Evolutionary conservation across 2,888 invertebrate species (phyloP), one percentile per base, ranked within the genome.

Genomic region (Syrista parreyssii): DNA sequence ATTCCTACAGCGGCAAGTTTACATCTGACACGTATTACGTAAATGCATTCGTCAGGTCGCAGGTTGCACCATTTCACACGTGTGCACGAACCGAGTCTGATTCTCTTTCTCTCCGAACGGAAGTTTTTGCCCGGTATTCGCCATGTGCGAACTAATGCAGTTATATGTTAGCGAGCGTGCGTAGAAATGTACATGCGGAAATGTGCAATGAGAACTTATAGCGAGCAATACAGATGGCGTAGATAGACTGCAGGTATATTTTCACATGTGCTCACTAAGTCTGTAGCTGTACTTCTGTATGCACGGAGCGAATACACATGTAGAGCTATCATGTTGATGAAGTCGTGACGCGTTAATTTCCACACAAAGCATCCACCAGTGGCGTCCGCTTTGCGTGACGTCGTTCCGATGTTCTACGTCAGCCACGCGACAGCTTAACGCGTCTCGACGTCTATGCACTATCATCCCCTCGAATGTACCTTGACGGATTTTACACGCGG

Each of bases 311-410:
- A 55, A 55, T 55, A 55, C 55, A 23, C 2, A 55, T 9, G 55
- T 55, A 55, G 23, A 55, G 55, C 55, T 55, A 55, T 55, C 55
- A 71, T 33, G 32, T 68, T 81, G 84, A 88, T 88, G 85, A 86
- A 88, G 89, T 85, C 84, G 83, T 88, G 87, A 89, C 86, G 84
- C 84, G 87, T 88, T 88, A 88, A 89, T 89, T 88, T 88, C 82
- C 87, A 86, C 84, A 83, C 81, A 75, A 84, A 83, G 79, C 81
- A 77, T 80, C 36, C 79, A 81, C 76, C 82, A 82, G 82, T 81
- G 83, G 79, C 80, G 79, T 82, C 80, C 82, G 81, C 81, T 81
- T 88, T 79, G 87, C 88, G 88, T 88, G 88, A 87, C 87, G 84
- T 83, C 82, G 82, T 81, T 85, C 79, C 82, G 82, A 83, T 84